Conservation (phyloP, 2,888 invertebrate genomes). For the Agrotis clavis region DNA sequence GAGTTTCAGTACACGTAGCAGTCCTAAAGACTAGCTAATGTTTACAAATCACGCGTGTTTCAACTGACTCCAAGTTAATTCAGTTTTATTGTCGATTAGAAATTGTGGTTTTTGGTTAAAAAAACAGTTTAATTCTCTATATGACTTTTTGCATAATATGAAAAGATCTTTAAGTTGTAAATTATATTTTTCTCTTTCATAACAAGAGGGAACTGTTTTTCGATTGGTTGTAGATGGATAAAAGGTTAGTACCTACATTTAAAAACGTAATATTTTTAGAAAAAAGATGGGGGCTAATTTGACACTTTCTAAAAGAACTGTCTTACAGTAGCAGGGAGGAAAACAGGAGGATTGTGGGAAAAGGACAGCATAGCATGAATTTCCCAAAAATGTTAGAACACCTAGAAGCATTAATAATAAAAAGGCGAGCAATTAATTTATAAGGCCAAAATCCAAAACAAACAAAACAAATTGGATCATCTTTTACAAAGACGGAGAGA, state of each 20-base stretch:
- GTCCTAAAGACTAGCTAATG: conserved; percentile 36
- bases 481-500: conserved; percentile 3
- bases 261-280: background rate
- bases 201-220: too few species aligned
- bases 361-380: background rate
- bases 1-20: conserved; percentile 10
- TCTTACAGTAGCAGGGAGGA: background rate
- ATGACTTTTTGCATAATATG: conserved; percentile 1
- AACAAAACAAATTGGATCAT: background rate
- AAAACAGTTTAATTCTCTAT: background rate
- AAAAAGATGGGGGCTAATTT: background rate
- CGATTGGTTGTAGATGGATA: too few species aligned
- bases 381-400: background rate
- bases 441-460: background rate
- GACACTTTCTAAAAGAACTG: background rate
- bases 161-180: background rate
- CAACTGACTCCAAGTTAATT: conserved; percentile 3
- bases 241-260: too few species aligned
- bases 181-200: background rate
- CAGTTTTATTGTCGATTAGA: conserved; percentile 28
- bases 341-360: too few species aligned
- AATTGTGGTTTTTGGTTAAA: conserved; percentile 4
- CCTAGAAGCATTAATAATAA: background rate
- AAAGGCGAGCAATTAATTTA: too few species aligned
- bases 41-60: conserved; percentile 36